These are phyloP conservation scores for Holacanthus passer DNA, from an alignment of 2,113 vertebrate species.

Conservation along the genomic window DNA sequence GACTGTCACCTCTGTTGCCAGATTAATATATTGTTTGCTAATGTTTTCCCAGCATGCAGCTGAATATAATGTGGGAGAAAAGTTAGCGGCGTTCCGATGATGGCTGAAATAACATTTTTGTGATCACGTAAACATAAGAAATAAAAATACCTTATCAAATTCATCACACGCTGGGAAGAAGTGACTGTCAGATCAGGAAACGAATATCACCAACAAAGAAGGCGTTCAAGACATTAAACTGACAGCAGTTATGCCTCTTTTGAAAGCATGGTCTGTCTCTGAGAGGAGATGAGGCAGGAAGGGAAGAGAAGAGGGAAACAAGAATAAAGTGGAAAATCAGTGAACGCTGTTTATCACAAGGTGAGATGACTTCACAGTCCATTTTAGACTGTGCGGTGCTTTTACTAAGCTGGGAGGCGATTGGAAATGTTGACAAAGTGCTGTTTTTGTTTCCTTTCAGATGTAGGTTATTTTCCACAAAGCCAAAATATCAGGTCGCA, in stretches of 20 bases:
- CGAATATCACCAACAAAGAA: slow-evolving; percentile 10
- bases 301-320: background rate
- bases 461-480: background rate
- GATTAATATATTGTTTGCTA: background rate
- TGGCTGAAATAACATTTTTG: background rate
- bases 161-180: background rate
- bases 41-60: background rate
- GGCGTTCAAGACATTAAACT: slow-evolving; percentile 11
- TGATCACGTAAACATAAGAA: background rate
- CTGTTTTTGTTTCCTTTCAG: background rate
- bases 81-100: background rate
- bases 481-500: background rate
- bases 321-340: slow-evolving; percentile 12
- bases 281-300: slow-evolving; percentile 12
- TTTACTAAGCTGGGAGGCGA: background rate
- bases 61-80: slow-evolving; percentile 2
- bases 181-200: slow-evolving; percentile 16
- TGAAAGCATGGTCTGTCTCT: slow-evolving; percentile 16
- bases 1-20: background rate
- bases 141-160: background rate
- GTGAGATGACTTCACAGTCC: slow-evolving; percentile 2
- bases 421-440: background rate
- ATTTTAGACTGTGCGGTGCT: background rate
- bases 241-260: slow-evolving; percentile 13
- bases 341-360: slow-evolving; percentile 4